Evolutionary conservation across 2,797 vertebrate genomes (phyloP).

Genomic region (Rhinogobio ventralis): DNA sequence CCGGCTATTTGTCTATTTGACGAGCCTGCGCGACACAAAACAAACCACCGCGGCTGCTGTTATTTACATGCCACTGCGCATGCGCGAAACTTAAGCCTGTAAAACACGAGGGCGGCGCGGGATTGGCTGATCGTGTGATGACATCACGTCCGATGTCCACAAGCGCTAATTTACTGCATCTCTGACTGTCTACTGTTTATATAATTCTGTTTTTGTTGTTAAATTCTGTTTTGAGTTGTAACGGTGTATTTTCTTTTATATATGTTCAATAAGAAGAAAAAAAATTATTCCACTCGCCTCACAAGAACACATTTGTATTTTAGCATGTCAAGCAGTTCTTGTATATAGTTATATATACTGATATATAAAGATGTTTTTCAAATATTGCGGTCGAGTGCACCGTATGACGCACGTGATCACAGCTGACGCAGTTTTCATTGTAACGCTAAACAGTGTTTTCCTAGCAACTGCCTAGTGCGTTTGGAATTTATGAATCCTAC

Average conservation of each 20-base stretch:
- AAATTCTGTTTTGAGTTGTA: too few species aligned
- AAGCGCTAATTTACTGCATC: neutral
- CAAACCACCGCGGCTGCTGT: constrained; percentile 59
- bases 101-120: neutral
- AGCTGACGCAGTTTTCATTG: too few species aligned
- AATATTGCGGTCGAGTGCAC: neutral
- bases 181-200: too few species aligned
- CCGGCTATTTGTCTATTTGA: neutral
- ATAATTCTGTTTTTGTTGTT: too few species aligned
- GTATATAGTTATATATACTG: too few species aligned
- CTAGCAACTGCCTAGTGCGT: constrained; percentile 43
- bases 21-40: constrained; percentile 2
- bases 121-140: neutral
- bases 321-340: neutral
- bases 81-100: constrained; percentile 60
- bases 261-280: too few species aligned
- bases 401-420: neutral
- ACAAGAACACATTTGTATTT: neutral
- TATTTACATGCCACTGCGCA: constrained; percentile 78
- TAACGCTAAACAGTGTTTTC: constrained; percentile 11
- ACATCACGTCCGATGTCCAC: constrained; percentile 7
- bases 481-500: constrained; percentile 28
- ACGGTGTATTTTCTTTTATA: too few species aligned
- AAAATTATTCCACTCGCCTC: neutral
- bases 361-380: neutral